Evolutionary conservation across 2,113 vertebrate species (phyloP), one percentile per base, ranked within the genome.

Genomic region (Podocnemis expansa): DNA sequence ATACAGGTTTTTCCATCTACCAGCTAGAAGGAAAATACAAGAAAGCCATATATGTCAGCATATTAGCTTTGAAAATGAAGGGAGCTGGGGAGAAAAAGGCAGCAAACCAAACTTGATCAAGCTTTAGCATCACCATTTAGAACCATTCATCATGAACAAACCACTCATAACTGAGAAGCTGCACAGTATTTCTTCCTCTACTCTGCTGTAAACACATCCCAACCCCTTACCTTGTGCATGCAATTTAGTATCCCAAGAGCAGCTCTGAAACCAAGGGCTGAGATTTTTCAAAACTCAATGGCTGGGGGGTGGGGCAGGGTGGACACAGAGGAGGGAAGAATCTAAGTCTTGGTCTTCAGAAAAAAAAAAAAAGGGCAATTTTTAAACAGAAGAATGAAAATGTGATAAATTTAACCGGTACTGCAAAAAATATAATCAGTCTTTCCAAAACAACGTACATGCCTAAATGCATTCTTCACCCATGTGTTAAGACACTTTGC

Each of bases 1-100:
- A 98, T 99, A 99, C 97, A 99, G 97, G 98, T 98, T 99, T 98
- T 98, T 99, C 99, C 99, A 99, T 95, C 99, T 98, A 96, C 98
- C 98, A 27, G 98, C 99, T 99, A 97, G 82, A 98, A 96, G 97
- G 89, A 94, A 98, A 94, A 88, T 82, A 95, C 73, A 96, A 97
- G 93, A 98, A 96, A 94, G 92, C 96, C 96, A 94, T 21, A 89
- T 80, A 95, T n/a, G 80, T 96, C 92, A 97, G 54, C 16, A 91
- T 82, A 29, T 82, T 49, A 31, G 67, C 84, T 16, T 73, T 81
- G 56, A 89, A 93, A 91, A 78, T 52, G 29, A 51, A 75, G 13
- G 83, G 43, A 12, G 17, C 29, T 84, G 76, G 84, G 63, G 55
- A 87, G 89, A 84, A 85, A 89, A 78, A 93, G 24, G 84, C 86